Evolutionary conservation across 30 jellyfish, hydroid and myxozoan genomes (phyloP), one percentile per base, ranked within the genome.

Genomic region (Aurelia aurita complex sp. Pacific): DNA sequence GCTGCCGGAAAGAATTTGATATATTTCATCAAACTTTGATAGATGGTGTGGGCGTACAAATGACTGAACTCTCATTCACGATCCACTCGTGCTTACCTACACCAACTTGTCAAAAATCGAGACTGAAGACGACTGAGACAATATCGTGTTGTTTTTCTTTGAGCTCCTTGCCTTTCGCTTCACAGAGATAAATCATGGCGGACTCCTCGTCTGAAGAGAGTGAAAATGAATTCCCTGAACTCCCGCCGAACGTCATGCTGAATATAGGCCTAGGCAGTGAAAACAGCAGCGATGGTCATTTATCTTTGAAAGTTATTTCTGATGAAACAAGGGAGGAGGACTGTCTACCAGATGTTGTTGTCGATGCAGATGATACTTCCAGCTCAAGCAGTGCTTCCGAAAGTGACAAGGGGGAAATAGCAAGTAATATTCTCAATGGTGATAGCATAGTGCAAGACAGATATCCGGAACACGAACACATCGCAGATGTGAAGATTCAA

Each of bases 161-260:
- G 57, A 46, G 5, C 57, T 46, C 57, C 57, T 46, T 46, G 6
- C 57, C 57, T 6, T 46, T 46, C 16, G 12, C 57, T 46, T 46
- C 14, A 7, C 57, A 46, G 14, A 4, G 57, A 46, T 46, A 7
- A 6, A 68, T 17, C 52, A 81, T 81, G 90, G 90, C 69, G 50
- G 52, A 34, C 64, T 15, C 74, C 34, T 13, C 75, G 33, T 36
- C 64, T n/a, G 74, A 82, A 35, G 89, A 67, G 3, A 75, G 81
- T 17, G 91, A 82, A 2, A 51, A 36, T 36, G 91, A 82, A 9
- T 82, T 82, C 52, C 91, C 91, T 70, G 79, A 75, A 13, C 81
- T 62, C 38, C 91, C 91, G n/a, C 91, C 91, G 36, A 82, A 65
- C 62, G 34, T 55, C 2, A 82, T 82, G 91, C 80, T 82, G 34